phyloP scores from a whole-genome alignment of 2,888 invertebrate species.

The Apantesis nais region DNA sequence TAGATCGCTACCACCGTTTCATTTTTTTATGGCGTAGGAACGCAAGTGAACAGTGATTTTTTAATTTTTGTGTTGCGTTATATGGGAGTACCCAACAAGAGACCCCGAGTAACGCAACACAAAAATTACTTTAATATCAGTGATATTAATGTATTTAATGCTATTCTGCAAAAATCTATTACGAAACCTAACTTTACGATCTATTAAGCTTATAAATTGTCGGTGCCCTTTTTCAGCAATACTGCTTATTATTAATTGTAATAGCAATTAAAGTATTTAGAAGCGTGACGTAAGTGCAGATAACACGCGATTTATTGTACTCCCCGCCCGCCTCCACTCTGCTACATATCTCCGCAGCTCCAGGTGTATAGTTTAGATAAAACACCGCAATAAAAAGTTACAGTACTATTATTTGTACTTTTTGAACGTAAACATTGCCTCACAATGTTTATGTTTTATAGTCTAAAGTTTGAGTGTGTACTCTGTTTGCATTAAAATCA shows the following conservation, averaged over 20 bases:
- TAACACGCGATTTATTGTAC: constrained; percentile 47
- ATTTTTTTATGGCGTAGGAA: no score
- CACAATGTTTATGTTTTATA: constrained; percentile 39
- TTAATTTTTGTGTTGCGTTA: no score
- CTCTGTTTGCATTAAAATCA: neutral
- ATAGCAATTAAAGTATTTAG: constrained; percentile 46
- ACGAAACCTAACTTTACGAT: neutral
- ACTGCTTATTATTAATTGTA: constrained; percentile 35
- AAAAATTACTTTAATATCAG: neutral
- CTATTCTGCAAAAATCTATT: neutral
- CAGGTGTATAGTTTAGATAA: constrained; percentile 41
- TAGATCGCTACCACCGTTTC: neutral
- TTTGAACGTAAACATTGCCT: constrained; percentile 25
- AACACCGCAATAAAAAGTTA: constrained; percentile 49
- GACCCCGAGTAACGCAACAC: neutral
- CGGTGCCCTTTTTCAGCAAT: constrained; percentile 13
- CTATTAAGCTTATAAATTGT: constrained; percentile 1
- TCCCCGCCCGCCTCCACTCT: neutral
- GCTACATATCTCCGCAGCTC: constrained; percentile 3
- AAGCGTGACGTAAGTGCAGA: constrained; percentile 39
- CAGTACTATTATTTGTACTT: constrained; percentile 37
- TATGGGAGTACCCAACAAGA: no score
- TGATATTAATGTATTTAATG: neutral
- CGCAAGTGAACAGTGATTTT: no score
- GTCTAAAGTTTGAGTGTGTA: constrained; percentile 14